phyloP scores from a whole-genome alignment of 2,888 invertebrate genomes.

The Callimorpha dominula region DNA sequence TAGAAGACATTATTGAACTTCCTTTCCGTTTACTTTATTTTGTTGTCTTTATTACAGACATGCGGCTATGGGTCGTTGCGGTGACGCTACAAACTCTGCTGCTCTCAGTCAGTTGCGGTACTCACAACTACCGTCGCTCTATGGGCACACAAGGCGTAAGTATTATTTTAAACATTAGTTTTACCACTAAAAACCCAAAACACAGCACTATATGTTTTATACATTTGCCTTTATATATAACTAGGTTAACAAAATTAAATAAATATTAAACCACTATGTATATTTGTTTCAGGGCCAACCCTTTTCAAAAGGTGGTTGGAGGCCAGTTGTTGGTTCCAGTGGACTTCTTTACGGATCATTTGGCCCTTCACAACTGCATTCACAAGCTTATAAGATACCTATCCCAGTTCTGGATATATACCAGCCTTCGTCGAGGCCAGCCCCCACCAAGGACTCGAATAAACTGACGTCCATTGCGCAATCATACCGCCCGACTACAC shows the following conservation, averaged over 20 bases:
- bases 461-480: slow-evolving; percentile 83
- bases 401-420: slow-evolving; percentile 71
- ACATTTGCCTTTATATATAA: background rate
- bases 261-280: background rate
- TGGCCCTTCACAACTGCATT: slow-evolving; percentile 72
- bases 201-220: too few relatives aligned
- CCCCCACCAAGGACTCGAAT: slow-evolving; percentile 72
- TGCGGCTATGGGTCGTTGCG: slow-evolving; percentile 69
- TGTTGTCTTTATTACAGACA: slow-evolving; percentile 57
- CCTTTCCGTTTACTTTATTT: too few relatives aligned
- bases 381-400: slow-evolving; percentile 75
- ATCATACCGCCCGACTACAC: slow-evolving; percentile 80
- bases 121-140: slow-evolving; percentile 70
- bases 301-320: slow-evolving; percentile 87
- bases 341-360: slow-evolving; percentile 73
- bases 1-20: background rate
- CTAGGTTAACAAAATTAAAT: background rate
- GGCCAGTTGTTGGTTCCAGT: slow-evolving; percentile 85
- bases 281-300: slow-evolving; percentile 75
- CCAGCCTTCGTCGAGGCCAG: slow-evolving; percentile 77
- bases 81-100: slow-evolving; percentile 65
- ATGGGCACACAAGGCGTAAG: slow-evolving; percentile 72
- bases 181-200: too few relatives aligned
- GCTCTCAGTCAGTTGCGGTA: slow-evolving; percentile 58
- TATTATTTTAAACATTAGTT: background rate